Evolutionary conservation across 1,140 invertebrate genomes (phyloP).

Genomic region (Tribolium madens): DNA sequence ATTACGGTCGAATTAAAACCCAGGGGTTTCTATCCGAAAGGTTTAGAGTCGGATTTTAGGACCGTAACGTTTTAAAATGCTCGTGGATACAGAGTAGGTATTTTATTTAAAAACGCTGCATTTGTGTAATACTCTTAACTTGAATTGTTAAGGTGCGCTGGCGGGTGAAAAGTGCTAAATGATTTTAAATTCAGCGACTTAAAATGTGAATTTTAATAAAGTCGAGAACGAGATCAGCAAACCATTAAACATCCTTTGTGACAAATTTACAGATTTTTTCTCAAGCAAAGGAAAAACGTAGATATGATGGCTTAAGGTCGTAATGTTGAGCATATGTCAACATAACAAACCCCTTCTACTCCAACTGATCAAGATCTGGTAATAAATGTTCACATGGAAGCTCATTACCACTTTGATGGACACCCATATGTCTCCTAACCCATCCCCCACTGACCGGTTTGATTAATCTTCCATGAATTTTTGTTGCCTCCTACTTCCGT

Average conservation of each 20-base stretch:
- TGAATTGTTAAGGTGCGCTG: conserved; percentile 12
- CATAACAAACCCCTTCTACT: not conserved
- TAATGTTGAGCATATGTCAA: not conserved
- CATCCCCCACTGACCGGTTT: conserved; percentile 42
- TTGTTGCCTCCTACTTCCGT: conserved; percentile 38
- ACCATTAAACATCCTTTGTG: not conserved
- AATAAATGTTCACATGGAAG: conserved; percentile 38
- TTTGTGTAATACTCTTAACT: conserved; percentile 10
- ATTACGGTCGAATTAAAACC: conserved; percentile 27
- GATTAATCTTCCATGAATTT: conserved; percentile 46
- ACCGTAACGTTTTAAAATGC: conserved; percentile 27
- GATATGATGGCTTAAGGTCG: not conserved
- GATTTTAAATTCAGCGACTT: not conserved
- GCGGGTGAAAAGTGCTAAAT: conserved; percentile 8
- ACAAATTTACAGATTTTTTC: too few relatives aligned
- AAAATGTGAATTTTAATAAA: not conserved
- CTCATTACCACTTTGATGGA: conserved; percentile 46
- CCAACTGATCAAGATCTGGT: not conserved
- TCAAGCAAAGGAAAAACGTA: too few relatives aligned
- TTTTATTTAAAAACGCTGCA: conserved; percentile 8
- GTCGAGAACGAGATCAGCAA: not conserved
- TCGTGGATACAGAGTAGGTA: not conserved
- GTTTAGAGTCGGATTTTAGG: conserved; percentile 18
- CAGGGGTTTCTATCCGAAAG: conserved; percentile 1
- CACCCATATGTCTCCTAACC: conserved; percentile 38